These are phyloP conservation scores for Lepidotrigona ventralis DNA, from an alignment of 1,140 invertebrate species.

Conservation along the genomic window DNA sequence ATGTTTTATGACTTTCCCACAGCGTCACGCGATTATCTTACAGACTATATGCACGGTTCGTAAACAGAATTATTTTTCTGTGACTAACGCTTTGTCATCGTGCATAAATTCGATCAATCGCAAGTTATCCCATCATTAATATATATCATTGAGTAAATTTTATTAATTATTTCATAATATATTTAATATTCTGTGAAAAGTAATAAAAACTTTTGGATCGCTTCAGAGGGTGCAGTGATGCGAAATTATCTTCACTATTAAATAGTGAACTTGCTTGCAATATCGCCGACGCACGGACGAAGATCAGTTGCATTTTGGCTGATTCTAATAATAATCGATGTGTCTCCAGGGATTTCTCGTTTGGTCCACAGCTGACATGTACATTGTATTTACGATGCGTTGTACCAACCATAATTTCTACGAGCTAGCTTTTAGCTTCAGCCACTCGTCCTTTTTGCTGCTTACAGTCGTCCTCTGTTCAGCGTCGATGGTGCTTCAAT, in stretches of 20 bases:
- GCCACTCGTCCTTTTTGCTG: conserved; percentile 34
- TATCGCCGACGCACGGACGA: conserved; percentile 29
- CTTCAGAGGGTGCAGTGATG: neutral
- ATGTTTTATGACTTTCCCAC: neutral
- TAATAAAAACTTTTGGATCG: neutral
- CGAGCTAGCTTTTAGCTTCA: neutral
- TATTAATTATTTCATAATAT: neutral
- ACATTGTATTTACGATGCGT: conserved; percentile 13
- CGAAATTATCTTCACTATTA: conserved; percentile 16
- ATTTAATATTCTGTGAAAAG: neutral
- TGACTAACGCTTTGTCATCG: neutral
- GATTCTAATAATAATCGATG: conserved; percentile 66
- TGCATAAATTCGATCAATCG: neutral
- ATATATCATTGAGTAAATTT: neutral
- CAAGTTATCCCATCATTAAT: neutral
- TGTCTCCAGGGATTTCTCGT: conserved; percentile 57
- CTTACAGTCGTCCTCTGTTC: conserved; percentile 27
- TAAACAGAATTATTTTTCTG: conserved; percentile 6
- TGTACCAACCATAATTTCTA: conserved; percentile 43
- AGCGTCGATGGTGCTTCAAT: conserved; percentile 49
- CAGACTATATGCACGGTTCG: neutral
- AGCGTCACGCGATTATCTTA: neutral
- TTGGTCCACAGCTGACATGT: conserved; percentile 42
- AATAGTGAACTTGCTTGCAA: conserved; percentile 3
- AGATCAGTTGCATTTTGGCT: conserved; percentile 51